These are phyloP conservation scores for Dendroctonus valens DNA, from an alignment of 1,140 invertebrate genomes.

Conservation along the genomic window DNA sequence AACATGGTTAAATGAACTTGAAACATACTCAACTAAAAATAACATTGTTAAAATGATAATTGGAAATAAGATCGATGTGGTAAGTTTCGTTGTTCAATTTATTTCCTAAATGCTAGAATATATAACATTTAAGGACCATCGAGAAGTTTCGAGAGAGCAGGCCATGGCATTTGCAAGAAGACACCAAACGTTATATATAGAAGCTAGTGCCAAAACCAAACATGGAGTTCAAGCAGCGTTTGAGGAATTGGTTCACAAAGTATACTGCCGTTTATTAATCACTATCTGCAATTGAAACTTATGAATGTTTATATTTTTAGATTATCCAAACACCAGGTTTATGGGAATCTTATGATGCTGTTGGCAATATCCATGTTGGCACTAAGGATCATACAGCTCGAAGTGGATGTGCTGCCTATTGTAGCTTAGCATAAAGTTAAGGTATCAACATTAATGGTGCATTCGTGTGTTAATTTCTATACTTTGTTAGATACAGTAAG, in stretches of 20 bases:
- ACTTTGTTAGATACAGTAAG: constrained; percentile 1
- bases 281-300: not conserved
- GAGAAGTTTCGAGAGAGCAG: constrained; percentile 85
- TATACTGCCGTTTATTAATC: constrained; percentile 47
- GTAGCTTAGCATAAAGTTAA: constrained; percentile 41
- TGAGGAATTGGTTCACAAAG: constrained; percentile 97
- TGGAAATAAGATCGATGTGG: constrained; percentile 96
- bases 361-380: constrained; percentile 44
- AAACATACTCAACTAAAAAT: constrained; percentile 90
- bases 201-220: constrained; percentile 95
- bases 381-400: constrained; percentile 41
- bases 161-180: constrained; percentile 92
- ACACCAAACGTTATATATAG: constrained; percentile 95
- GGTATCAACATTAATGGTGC: not conserved
- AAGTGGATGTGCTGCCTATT: constrained; percentile 44
- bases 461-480: not conserved
- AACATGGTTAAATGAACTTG: constrained; percentile 91
- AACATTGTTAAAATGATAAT: constrained; percentile 98
- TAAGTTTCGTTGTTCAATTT: constrained; percentile 52
- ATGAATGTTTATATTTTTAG: constrained; percentile 46
- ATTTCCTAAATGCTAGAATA: constrained; percentile 14
- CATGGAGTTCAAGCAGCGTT: constrained; percentile 96
- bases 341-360: constrained; percentile 53
- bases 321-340: constrained; percentile 63
- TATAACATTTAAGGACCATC: constrained; percentile 53